Evolutionary conservation across 23 tunicate species (phyloP).

Genomic region (Halocynthia roretzi): DNA sequence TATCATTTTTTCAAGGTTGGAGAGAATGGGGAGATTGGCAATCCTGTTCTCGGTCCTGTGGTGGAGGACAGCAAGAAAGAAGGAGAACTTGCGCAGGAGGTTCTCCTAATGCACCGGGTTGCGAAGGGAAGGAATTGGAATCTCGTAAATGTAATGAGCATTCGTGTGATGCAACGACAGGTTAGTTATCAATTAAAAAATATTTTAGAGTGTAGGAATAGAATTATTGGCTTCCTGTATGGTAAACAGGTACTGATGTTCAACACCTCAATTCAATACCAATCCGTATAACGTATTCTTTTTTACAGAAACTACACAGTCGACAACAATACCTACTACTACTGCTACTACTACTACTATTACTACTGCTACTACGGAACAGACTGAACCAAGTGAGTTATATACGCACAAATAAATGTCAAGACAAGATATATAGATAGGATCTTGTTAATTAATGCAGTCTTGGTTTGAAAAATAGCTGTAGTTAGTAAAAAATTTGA

Average conservation of each 20-base stretch:
- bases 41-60: conserved; percentile 24
- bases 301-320: not conserved
- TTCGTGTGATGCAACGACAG: conserved; percentile 7
- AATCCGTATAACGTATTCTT: not conserved
- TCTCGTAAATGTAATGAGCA: conserved; percentile 7
- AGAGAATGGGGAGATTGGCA: conserved; percentile 36
- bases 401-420: not conserved
- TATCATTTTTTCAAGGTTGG: conserved; percentile 6
- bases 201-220: too few species aligned
- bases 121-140: conserved; percentile 9
- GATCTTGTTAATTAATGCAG: too few species aligned
- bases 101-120: conserved; percentile 6
- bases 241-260: too few species aligned
- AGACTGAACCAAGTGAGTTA: not conserved
- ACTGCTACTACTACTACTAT: not conserved
- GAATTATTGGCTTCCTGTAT: too few species aligned
- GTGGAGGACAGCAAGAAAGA: conserved; percentile 20
- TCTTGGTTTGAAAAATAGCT: too few species aligned
- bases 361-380: not conserved
- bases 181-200: not conserved
- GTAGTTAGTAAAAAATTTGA: too few species aligned
- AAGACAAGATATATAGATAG: not conserved
- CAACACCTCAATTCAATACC: too few species aligned
- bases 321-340: not conserved
- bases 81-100: conserved; percentile 25